phyloP scores from a whole-genome alignment of 1,140 invertebrate genomes.

The Listronotus bonariensis region DNA sequence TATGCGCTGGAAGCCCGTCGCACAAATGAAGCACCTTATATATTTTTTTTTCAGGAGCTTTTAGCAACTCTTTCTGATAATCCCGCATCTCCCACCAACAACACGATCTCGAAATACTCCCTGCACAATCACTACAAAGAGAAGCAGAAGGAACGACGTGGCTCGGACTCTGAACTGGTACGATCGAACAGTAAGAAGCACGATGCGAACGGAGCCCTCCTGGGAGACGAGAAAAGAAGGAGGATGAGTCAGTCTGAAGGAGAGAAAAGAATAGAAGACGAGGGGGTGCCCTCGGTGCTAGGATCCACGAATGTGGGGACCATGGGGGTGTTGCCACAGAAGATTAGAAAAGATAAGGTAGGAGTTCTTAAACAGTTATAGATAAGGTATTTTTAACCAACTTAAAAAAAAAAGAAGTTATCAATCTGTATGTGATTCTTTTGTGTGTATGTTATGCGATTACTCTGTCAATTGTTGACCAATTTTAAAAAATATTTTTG shows the following conservation, averaged over 20 bases:
- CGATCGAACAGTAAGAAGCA: constrained; percentile 55
- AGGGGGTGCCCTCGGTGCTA: constrained; percentile 56
- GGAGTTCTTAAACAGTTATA: no score
- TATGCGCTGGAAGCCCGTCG: no score
- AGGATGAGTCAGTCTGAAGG: constrained; percentile 57
- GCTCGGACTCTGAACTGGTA: constrained; percentile 58
- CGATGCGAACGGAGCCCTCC: constrained; percentile 56
- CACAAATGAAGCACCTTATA: no score
- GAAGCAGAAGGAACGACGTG: constrained; percentile 56
- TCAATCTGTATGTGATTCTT: no score
- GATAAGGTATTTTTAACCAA: no score
- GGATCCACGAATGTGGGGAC: constrained; percentile 70
- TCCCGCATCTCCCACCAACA: constrained; percentile 13
- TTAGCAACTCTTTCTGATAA: constrained; percentile 30
- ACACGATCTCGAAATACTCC: constrained; percentile 39
- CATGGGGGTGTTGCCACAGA: constrained; percentile 55
- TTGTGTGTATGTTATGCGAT: no score
- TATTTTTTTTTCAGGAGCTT: constrained; percentile 27
- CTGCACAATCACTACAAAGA: constrained; percentile 51
- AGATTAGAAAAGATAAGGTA: constrained; percentile 51
- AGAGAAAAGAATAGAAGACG: constrained; percentile 40
- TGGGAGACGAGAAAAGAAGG: constrained; percentile 61
- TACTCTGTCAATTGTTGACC: no score
- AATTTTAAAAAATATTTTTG: no score
- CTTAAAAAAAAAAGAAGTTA: no score